Percentiles rank a stretch among this genome's conserved stretches.
phyloP scores from a whole-genome alignment of 35 echinoderm and acorn worm species.

The Ophioderma brevispina region DNA sequence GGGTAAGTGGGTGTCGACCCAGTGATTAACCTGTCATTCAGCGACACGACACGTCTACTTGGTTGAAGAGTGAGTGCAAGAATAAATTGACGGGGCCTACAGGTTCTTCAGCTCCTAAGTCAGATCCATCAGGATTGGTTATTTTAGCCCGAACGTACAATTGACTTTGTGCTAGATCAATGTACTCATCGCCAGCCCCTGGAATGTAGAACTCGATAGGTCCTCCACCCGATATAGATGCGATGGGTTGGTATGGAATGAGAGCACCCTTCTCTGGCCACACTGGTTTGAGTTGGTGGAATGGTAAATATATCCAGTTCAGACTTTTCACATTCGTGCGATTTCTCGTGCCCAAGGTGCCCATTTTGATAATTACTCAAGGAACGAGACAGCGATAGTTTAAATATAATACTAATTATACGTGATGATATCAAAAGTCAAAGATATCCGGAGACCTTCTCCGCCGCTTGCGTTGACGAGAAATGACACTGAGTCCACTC shows the following conservation, averaged over 20 bases:
- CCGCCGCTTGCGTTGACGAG: neutral
- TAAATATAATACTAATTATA: too few relatives aligned
- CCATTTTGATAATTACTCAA: conserved; percentile 54
- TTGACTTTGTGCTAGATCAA: conserved; percentile 49
- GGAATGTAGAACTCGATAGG: conserved; percentile 61
- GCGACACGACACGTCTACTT: conserved; percentile 52
- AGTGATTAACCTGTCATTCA: conserved; percentile 42
- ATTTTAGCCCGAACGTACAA: conserved; percentile 59
- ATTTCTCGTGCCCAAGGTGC: conserved; percentile 47
- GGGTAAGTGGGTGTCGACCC: conserved; percentile 35
- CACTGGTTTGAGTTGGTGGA: conserved; percentile 60
- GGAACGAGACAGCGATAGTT: too few relatives aligned
- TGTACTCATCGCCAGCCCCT: conserved; percentile 47
- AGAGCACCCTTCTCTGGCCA: conserved; percentile 37
- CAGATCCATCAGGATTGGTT: conserved; percentile 30
- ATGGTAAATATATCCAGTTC: conserved; percentile 58
- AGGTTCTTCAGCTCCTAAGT: neutral
- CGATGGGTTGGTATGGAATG: conserved; percentile 45
- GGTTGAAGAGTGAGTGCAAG: conserved; percentile 52
- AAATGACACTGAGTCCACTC: neutral
- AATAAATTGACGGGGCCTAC: conserved; percentile 66
- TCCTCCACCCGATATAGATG: conserved; percentile 32
- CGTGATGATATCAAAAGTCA: too few relatives aligned
- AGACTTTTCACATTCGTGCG: conserved; percentile 45
- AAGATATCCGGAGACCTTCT: neutral